Conservation (phyloP, 2,797 vertebrate genomes). For the Anguilla obscura region DNA sequence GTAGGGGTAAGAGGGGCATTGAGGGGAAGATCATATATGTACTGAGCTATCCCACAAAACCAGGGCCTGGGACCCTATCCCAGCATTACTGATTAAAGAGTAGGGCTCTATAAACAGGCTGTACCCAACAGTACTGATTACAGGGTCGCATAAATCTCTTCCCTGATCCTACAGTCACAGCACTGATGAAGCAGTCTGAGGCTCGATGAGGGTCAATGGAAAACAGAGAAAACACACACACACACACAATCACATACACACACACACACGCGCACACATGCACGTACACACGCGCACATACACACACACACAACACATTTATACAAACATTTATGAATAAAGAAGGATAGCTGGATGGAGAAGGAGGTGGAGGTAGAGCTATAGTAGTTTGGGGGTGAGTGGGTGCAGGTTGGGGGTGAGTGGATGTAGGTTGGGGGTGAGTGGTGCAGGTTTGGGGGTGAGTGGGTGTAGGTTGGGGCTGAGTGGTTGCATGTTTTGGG, state of each 20-base stretch:
- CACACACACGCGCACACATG: neutral
- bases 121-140: too few species aligned
- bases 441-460: neutral
- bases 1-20: slow-evolving; percentile 24
- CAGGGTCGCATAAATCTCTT: too few species aligned
- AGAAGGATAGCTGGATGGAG: too few species aligned
- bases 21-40: neutral
- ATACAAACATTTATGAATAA: neutral
- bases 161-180: neutral
- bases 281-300: neutral
- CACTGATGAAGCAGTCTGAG: neutral
- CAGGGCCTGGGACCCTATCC: neutral
- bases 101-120: neutral
- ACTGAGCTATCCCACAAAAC: neutral
- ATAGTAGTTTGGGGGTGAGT: neutral
- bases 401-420: neutral
- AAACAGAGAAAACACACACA: neutral
- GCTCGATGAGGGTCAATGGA: neutral
- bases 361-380: neutral
- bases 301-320: neutral
- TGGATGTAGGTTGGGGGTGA: neutral
- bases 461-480: neutral
- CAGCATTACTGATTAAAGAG: neutral
- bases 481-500: too few species aligned
- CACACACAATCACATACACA: neutral